Percentiles rank a stretch among this genome's conserved stretches.
Evolutionary conservation across 2,888 invertebrate species (phyloP).

Genomic region (Temnothorax ravouxi): DNA sequence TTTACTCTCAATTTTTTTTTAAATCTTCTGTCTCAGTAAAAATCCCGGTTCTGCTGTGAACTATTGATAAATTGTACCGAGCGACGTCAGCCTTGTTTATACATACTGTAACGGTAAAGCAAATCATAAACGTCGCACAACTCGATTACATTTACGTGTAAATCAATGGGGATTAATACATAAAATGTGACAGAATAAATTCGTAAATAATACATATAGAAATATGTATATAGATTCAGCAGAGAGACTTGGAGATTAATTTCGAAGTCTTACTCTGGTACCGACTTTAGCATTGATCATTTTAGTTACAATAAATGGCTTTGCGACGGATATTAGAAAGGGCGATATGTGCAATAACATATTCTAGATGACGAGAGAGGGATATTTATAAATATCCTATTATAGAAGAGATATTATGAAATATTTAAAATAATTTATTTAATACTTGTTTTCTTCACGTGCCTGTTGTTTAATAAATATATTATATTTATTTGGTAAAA

Average conservation of each 20-base stretch:
- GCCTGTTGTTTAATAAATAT: slow-evolving; percentile 36
- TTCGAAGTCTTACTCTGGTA: slow-evolving; percentile 57
- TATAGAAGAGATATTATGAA: slow-evolving; percentile 45
- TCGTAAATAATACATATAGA: slow-evolving; percentile 71
- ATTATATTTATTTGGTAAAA: slow-evolving; percentile 44
- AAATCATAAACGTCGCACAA: slow-evolving; percentile 41
- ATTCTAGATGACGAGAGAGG: slow-evolving; percentile 47
- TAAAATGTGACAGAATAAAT: slow-evolving; percentile 60
- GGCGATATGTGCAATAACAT: slow-evolving; percentile 52
- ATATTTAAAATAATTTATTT: slow-evolving; percentile 62
- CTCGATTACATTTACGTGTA: slow-evolving; percentile 41
- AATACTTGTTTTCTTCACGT: slow-evolving; percentile 46
- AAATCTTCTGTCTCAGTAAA: neutral
- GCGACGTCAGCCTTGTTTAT: neutral
- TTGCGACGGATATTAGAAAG: slow-evolving; percentile 46
- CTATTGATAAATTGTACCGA: slow-evolving; percentile 24
- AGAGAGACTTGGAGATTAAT: slow-evolving; percentile 64
- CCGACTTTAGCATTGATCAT: slow-evolving; percentile 55
- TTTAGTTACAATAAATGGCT: slow-evolving; percentile 27
- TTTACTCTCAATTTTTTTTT: neutral
- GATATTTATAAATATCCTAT: slow-evolving; percentile 48
- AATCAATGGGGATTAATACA: slow-evolving; percentile 70
- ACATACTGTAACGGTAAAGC: neutral
- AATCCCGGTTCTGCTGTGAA: neutral
- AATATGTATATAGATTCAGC: slow-evolving; percentile 68